Base-by-base conservation (phyloP, 2,888 invertebrate species). In the Dione vanillae region DNA sequence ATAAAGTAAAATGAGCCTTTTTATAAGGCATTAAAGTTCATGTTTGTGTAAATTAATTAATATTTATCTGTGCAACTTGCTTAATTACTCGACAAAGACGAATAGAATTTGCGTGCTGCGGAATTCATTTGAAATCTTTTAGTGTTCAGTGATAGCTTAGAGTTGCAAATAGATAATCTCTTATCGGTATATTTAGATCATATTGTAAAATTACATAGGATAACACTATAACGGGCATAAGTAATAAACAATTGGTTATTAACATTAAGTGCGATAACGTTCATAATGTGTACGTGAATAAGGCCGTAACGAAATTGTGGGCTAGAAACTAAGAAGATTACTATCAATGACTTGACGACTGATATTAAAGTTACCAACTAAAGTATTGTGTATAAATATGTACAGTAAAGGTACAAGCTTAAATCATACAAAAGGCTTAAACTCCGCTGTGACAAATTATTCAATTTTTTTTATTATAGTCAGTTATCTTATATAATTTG, bases 91-190 rank as follows among this genome's bases (percentile, higher is more conserved):
- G 83, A 85, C 87, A 83, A 84, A 86, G 88, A 90, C 88, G 88
- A 86, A 89, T 87, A 80, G 82, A 83, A 82, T 81, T 82, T 79
- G 83, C 85, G 86, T 87, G 87, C 81, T 88, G 89, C 83, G 86
- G 89, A 90, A 89, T 89, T 88, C 84, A 87, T 87, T 82, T 87
- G 87, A 88, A 87, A 88, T 88, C 82, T 87, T 85, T 82, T 81
- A 80, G 80, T 81, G 82, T 80, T 82, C 77, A 77, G 74, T 79
- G 79, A 82, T 82, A 80, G 79, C 79, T 74, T 78, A 78, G 76
- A 78, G 64, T 80, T 52, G 16, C 27, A n/a, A 59, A 37, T 59
- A n/a, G 27, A 43, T 43, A 45, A 43, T 27, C 45, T 11, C 2
- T 16, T 43, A 43, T 43, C 37, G 2, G n/a, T 27, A n/a, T 0